Conservation (phyloP, 2,888 invertebrate species). For the Ophioninae sp. region DNA sequence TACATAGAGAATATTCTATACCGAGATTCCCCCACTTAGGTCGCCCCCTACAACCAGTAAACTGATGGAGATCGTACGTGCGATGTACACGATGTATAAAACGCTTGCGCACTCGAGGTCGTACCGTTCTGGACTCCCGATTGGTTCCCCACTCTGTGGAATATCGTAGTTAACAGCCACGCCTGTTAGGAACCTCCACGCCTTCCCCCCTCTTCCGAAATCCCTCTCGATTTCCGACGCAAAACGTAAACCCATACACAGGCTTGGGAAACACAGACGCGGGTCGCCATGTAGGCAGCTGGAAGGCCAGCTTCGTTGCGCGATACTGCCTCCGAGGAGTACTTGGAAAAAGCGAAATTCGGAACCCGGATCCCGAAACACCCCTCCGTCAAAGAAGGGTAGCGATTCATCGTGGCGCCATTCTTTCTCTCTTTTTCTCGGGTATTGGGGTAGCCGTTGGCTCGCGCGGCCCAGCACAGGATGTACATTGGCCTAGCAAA, state of each 20-base stretch:
- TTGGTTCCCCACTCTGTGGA: slow-evolving; percentile 54
- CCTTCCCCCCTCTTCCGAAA: slow-evolving; percentile 28
- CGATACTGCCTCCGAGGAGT: too few species aligned
- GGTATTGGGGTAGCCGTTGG: background rate
- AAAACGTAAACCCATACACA: slow-evolving; percentile 1
- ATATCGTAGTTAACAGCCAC: slow-evolving; percentile 20
- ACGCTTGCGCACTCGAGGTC: slow-evolving; percentile 52
- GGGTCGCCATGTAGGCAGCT: too few species aligned
- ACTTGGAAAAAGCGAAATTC: too few species aligned
- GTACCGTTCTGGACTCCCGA: slow-evolving; percentile 17
- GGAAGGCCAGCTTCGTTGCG: too few species aligned
- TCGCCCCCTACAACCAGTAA: slow-evolving; percentile 1
- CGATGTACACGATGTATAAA: slow-evolving; percentile 25
- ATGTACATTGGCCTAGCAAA: too few species aligned
- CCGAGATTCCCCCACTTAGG: background rate
- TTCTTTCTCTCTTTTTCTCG: too few species aligned
- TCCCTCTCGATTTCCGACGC: slow-evolving; percentile 34
- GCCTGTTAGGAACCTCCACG: slow-evolving; percentile 47
- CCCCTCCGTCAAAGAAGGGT: too few species aligned
- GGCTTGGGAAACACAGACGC: background rate
- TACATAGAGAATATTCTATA: slow-evolving; percentile 2
- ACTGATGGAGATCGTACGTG: background rate
- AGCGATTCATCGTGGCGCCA: too few species aligned
- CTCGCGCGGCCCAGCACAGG: too few species aligned
- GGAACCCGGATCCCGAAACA: background rate